Evolutionary conservation across 2,888 invertebrate genomes (phyloP).

Genomic region (Agriopis marginaria): DNA sequence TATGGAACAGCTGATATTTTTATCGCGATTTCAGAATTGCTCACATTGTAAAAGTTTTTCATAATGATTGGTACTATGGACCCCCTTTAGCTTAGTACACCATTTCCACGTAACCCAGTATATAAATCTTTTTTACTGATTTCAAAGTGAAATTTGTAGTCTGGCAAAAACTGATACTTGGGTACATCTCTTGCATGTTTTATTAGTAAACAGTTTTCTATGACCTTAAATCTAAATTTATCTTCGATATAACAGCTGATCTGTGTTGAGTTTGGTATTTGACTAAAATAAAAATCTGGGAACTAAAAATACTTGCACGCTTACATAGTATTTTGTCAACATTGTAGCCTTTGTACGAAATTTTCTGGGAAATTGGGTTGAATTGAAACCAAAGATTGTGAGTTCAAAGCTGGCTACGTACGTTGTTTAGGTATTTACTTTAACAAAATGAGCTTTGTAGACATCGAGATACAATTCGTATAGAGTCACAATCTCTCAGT

Average conservation of each 20-base stretch:
- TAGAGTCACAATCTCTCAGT: too few species aligned
- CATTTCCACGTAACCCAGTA: too few species aligned
- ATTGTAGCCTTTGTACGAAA: too few species aligned
- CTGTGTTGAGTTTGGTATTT: constrained; percentile 4
- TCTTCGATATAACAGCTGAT: constrained; percentile 4
- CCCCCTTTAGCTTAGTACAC: too few species aligned
- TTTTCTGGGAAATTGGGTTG: not conserved
- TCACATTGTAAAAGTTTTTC: too few species aligned
- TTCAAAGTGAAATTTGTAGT: not conserved
- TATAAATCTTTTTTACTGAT: not conserved
- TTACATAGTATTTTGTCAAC: too few species aligned
- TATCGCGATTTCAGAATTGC: too few species aligned
- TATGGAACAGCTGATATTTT: too few species aligned
- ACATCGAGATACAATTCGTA: too few species aligned
- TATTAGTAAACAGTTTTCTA: constrained; percentile 18
- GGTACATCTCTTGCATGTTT: constrained; percentile 4
- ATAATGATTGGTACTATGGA: too few species aligned
- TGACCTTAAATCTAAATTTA: constrained; percentile 20
- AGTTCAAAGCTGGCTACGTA: not conserved
- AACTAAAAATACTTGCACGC: not conserved
- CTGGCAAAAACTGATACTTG: not conserved
- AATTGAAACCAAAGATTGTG: not conserved
- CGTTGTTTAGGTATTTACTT: too few species aligned
- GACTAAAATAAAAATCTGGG: not conserved
- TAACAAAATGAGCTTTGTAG: too few species aligned